A percentile compares a stretch with the other conserved stretches of the same genome.
Conservation (phyloP, 2,797 vertebrate species). For the Pantherophis vulpinus region DNA sequence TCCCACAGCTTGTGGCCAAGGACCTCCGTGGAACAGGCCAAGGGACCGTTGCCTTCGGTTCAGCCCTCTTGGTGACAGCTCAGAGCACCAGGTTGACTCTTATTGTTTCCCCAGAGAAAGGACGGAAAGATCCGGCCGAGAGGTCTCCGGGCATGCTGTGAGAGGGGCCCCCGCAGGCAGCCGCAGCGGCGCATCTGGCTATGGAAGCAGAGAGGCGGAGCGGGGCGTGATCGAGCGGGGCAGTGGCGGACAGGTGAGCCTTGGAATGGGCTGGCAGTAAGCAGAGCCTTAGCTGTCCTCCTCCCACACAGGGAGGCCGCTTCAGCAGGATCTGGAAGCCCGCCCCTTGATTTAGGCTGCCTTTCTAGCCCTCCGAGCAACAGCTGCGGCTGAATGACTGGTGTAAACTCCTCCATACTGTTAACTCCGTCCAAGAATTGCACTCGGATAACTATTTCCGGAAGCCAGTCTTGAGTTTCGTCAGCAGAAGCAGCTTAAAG, state of each 20-base stretch:
- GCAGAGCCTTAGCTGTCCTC: not conserved
- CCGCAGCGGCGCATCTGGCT: conserved; percentile 80
- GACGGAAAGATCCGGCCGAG: conserved; percentile 86
- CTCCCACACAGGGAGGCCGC: not conserved
- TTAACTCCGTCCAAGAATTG: not conserved
- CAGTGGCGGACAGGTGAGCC: conserved; percentile 71
- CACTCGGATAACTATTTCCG: not conserved
- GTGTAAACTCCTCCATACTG: not conserved
- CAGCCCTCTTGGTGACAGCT: not conserved
- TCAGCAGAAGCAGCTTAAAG: not conserved
- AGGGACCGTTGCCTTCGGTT: not conserved
- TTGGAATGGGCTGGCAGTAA: not conserved
- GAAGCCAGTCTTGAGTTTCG: not conserved
- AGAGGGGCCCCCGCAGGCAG: conserved; percentile 80
- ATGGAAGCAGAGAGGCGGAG: conserved; percentile 81
- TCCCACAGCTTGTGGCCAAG: not conserved
- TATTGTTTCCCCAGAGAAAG: conserved; percentile 72
- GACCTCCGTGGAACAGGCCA: not conserved
- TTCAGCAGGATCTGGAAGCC: not conserved
- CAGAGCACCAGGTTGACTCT: conserved; percentile 23
- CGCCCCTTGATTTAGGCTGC: not conserved
- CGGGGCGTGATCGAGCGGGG: conserved; percentile 85
- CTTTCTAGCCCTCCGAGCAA: not conserved
- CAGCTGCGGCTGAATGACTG: not conserved
- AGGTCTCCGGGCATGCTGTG: conserved; percentile 80